Conservation (phyloP, 2,888 invertebrate genomes). For the Rhagonycha lutea region DNA sequence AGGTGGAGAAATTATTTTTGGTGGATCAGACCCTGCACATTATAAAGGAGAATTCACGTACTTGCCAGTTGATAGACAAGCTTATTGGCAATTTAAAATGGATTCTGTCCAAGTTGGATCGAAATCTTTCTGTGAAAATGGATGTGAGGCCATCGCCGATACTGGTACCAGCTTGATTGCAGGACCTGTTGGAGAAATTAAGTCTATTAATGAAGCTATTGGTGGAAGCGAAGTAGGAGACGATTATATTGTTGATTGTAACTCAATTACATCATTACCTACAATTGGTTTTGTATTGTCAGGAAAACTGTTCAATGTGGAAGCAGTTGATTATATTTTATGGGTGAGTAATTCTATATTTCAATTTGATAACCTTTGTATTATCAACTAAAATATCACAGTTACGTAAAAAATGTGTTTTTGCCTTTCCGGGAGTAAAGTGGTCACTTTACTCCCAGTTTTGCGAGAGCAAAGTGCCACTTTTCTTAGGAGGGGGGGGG, state of each 20-base stretch:
- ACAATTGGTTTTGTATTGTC: slow-evolving; percentile 75
- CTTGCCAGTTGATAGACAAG: slow-evolving; percentile 79
- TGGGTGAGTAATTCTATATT: slow-evolving; percentile 61
- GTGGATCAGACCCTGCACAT: slow-evolving; percentile 91
- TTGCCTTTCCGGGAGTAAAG: no score
- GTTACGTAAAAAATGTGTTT: not conserved
- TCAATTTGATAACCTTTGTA: not conserved
- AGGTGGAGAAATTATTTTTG: slow-evolving; percentile 91
- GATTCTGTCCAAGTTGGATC: slow-evolving; percentile 67
- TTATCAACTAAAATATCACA: not conserved
- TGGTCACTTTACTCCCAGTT: no score
- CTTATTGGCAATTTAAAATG: slow-evolving; percentile 98
- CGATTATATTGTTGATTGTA: slow-evolving; percentile 83
- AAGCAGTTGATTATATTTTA: slow-evolving; percentile 86
- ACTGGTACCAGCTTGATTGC: slow-evolving; percentile 96
- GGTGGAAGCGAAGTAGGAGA: slow-evolving; percentile 88
- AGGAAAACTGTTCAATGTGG: slow-evolving; percentile 76
- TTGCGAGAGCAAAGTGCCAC: no score
- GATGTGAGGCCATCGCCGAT: slow-evolving; percentile 95
- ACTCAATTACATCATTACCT: slow-evolving; percentile 77
- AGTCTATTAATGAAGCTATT: slow-evolving; percentile 79
- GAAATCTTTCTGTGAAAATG: slow-evolving; percentile 69
- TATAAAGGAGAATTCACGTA: slow-evolving; percentile 91
- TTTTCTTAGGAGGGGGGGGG: no score
- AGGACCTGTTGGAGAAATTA: slow-evolving; percentile 81